A percentile compares a stretch with the other conserved stretches of the same genome.
Evolutionary conservation across 2,113 vertebrate species (phyloP).

Genomic region (Hydrolagus affinis): DNA sequence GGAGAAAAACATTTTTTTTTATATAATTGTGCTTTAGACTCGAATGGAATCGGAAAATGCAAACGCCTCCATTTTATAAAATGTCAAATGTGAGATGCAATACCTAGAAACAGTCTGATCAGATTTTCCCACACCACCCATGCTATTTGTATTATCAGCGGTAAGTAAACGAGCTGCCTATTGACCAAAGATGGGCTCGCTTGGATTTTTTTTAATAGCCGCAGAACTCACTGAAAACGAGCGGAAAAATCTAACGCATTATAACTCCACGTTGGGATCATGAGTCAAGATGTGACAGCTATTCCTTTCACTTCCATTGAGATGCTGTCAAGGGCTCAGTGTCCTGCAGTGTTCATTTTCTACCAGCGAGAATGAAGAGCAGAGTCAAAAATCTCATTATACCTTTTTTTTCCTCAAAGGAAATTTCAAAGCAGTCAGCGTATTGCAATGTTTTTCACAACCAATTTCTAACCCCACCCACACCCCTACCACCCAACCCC

Average conservation of each 20-base stretch:
- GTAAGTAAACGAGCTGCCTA: neutral
- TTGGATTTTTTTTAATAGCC: neutral
- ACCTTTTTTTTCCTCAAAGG: neutral
- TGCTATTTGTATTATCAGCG: neutral
- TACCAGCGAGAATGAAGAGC: neutral
- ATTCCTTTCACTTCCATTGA: constrained; percentile 36
- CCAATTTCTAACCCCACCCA: no score
- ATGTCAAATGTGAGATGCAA: neutral
- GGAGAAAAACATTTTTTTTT: neutral
- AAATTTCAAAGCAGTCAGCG: neutral
- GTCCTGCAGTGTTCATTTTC: neutral
- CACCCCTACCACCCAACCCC: no score
- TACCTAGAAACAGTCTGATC: neutral
- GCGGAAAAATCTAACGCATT: neutral
- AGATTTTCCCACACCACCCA: constrained; percentile 6
- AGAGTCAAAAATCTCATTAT: neutral
- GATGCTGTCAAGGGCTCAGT: constrained; percentile 12
- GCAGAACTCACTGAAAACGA: neutral
- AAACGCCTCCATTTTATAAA: constrained; percentile 23
- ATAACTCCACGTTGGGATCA: neutral
- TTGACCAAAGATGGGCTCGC: neutral
- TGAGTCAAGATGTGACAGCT: constrained; percentile 33
- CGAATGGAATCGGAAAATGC: constrained; percentile 1
- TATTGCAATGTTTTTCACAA: no score
- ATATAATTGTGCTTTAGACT: neutral